A percentile compares a stretch with the other conserved stretches of the same genome.
Evolutionary conservation across 2,888 invertebrate genomes (phyloP).

Genomic region (Leptura quadrifasciata): DNA sequence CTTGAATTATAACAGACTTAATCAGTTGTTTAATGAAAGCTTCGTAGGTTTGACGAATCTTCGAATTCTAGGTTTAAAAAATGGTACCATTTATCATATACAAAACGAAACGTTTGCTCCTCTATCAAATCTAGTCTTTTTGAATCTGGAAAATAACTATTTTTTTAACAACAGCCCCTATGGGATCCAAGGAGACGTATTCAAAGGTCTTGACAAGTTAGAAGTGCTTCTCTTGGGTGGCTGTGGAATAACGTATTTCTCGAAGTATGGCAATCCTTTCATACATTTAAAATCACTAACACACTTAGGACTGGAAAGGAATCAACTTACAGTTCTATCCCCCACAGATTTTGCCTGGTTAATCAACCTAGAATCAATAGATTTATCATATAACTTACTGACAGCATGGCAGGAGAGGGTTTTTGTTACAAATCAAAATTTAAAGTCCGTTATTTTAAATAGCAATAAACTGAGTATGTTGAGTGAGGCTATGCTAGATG

Average conservation of each 20-base stretch:
- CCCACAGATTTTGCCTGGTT: slow-evolving; percentile 74
- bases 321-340: slow-evolving; percentile 74
- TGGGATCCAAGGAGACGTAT: slow-evolving; percentile 68
- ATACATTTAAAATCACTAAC: slow-evolving; percentile 75
- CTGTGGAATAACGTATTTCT: slow-evolving; percentile 74
- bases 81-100: slow-evolving; percentile 75
- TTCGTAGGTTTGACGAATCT: slow-evolving; percentile 76
- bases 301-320: slow-evolving; percentile 75
- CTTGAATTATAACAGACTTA: slow-evolving; percentile 76
- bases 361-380: slow-evolving; percentile 73
- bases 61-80: slow-evolving; percentile 75
- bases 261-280: slow-evolving; percentile 75
- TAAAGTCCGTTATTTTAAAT: slow-evolving; percentile 72
- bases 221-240: slow-evolving; percentile 75
- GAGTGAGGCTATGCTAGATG: slow-evolving; percentile 77
- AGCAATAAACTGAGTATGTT: slow-evolving; percentile 78
- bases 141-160: slow-evolving; percentile 77
- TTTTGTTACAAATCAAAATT: slow-evolving; percentile 73
- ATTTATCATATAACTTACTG: slow-evolving; percentile 76
- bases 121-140: slow-evolving; percentile 72
- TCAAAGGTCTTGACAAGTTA: slow-evolving; percentile 75
- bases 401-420: slow-evolving; percentile 76
- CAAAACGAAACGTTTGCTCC: slow-evolving; percentile 74
- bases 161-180: slow-evolving; percentile 66
- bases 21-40: slow-evolving; percentile 74